Percentiles rank a stretch among this genome's conserved stretches.
These are phyloP conservation scores for Teleogryllus oceanicus DNA, from an alignment of 2,888 invertebrate genomes.

Conservation along the genomic window DNA sequence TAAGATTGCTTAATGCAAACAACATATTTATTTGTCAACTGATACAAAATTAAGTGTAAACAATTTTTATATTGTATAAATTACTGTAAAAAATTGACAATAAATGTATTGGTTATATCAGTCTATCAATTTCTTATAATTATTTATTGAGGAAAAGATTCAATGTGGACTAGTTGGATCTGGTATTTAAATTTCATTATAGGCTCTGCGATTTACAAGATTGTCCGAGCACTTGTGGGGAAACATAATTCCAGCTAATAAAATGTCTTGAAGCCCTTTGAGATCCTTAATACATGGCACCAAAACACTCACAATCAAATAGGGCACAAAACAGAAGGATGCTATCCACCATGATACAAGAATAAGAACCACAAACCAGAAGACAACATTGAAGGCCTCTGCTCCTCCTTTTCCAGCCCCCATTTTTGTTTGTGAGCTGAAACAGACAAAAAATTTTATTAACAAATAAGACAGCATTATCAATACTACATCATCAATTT, in stretches of 20 bases:
- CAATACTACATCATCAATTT: too few relatives aligned
- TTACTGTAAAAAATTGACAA: constrained; percentile 10
- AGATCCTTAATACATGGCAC: constrained; percentile 45
- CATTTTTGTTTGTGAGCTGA: constrained; percentile 22
- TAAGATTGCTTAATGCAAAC: too few relatives aligned
- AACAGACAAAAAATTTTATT: background rate
- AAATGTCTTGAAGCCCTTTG: constrained; percentile 42
- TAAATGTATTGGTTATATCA: background rate
- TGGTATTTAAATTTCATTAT: constrained; percentile 43
- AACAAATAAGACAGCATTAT: too few relatives aligned
- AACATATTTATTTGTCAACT: too few relatives aligned
- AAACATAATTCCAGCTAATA: constrained; percentile 45
- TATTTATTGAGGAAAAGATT: background rate
- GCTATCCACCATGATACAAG: constrained; percentile 45
- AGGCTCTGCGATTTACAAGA: constrained; percentile 44
- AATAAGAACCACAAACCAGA: constrained; percentile 46
- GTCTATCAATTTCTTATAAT: background rate
- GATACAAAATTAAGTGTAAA: background rate
- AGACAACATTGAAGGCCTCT: constrained; percentile 40
- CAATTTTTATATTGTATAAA: constrained; percentile 18
- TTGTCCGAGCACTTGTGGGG: constrained; percentile 45
- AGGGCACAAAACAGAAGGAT: constrained; percentile 44
- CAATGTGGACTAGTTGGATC: background rate
- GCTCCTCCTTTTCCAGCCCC: constrained; percentile 56
- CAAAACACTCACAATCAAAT: constrained; percentile 44